Conservation (phyloP, 2,888 invertebrate species). For the Eupithecia exiguata region DNA sequence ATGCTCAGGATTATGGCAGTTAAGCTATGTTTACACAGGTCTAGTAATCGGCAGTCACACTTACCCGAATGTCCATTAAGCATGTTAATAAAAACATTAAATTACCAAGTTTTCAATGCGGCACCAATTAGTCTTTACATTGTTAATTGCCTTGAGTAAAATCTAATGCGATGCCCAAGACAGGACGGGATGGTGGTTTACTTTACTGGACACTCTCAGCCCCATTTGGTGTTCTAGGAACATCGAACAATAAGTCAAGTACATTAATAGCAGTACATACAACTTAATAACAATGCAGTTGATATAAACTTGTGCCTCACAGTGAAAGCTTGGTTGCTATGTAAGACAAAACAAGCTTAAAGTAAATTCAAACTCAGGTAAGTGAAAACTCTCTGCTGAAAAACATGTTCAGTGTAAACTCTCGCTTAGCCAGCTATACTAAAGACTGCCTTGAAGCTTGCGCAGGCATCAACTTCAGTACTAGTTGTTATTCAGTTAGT, state of each 20-base stretch:
- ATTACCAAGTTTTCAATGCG: not conserved
- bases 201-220: not conserved
- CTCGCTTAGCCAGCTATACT: slow-evolving; percentile 70
- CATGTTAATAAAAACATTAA: not conserved
- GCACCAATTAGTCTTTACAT: not conserved
- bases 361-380: not conserved
- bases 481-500: slow-evolving; percentile 73
- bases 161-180: not conserved
- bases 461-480: slow-evolving; percentile 64
- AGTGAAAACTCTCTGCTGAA: not conserved
- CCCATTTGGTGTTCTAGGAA: not conserved
- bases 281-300: not conserved
- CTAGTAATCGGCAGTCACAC: not conserved
- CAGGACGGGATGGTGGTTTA: not conserved
- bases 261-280: not conserved
- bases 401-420: slow-evolving; percentile 9
- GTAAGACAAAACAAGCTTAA: not conserved
- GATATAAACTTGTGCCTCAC: not conserved
- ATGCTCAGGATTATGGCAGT: slow-evolving; percentile 61
- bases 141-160: not conserved
- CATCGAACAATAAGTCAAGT: not conserved
- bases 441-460: slow-evolving; percentile 71
- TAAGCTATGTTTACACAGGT: slow-evolving; percentile 11
- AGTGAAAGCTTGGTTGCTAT: not conserved
- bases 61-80: not conserved